Conservation (phyloP, 2,113 vertebrate genomes). For the Protobothrops flavoviridis region DNA sequence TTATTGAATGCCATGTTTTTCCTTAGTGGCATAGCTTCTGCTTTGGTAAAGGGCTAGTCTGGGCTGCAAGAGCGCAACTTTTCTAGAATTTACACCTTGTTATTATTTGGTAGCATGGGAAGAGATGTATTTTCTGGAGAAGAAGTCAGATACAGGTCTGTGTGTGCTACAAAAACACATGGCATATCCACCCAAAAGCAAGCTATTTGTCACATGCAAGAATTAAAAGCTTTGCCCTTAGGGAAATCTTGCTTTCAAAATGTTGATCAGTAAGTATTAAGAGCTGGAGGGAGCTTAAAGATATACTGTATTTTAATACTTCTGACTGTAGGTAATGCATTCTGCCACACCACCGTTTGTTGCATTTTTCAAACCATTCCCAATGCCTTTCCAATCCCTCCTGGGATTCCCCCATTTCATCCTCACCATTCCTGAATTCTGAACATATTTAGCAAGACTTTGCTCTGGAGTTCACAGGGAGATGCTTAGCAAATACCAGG, state of each 20-base stretch:
- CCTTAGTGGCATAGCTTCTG: not conserved
- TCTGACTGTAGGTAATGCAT: not conserved
- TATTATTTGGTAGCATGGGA: not conserved
- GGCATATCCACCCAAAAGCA: not conserved
- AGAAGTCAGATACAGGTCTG: not conserved
- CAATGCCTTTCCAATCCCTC: not conserved
- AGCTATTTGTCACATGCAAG: not conserved
- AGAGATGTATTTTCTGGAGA: not conserved
- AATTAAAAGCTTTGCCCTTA: not conserved
- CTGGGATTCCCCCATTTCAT: not conserved
- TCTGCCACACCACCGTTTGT: not conserved
- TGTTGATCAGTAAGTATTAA: not conserved
- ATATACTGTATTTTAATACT: not conserved
- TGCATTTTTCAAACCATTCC: not conserved
- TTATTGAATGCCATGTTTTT: not conserved
- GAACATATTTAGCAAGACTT: not conserved
- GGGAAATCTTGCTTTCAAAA: not conserved
- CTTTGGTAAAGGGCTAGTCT: not conserved
- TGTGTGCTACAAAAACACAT: not conserved
- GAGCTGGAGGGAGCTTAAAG: not conserved
- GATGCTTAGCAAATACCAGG: not conserved
- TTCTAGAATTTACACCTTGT: not conserved
- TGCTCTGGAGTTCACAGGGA: not conserved
- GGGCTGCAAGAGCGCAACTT: not conserved
- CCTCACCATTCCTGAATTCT: not conserved